Conservation (phyloP, 2,797 vertebrate genomes). For the Oreochromis grahami region DNA sequence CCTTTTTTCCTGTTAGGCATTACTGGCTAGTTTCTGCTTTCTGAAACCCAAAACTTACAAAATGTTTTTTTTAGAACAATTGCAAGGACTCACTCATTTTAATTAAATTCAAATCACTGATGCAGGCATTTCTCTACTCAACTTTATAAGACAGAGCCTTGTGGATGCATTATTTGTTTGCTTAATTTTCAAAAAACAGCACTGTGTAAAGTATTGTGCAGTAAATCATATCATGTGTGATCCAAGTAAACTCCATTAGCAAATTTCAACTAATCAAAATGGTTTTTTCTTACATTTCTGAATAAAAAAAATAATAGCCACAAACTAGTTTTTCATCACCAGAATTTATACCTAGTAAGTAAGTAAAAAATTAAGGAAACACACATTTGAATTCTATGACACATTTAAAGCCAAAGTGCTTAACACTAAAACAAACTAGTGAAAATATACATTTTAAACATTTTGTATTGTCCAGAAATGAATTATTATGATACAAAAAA, state of each 20-base stretch:
- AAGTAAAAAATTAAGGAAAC: not conserved
- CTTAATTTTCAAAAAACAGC: not conserved
- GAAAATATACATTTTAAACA: not conserved
- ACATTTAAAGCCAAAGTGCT: not conserved
- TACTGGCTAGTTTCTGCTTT: not conserved
- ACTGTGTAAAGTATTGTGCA: not conserved
- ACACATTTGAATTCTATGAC: not conserved
- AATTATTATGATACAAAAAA: not conserved
- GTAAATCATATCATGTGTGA: not conserved
- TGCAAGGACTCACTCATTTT: not conserved
- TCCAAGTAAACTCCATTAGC: not conserved
- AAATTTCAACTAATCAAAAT: not conserved
- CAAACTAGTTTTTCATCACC: not conserved
- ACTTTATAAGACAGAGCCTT: not conserved
- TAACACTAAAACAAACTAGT: not conserved
- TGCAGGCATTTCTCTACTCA: not conserved
- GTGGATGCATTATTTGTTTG: not conserved
- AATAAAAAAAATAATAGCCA: not conserved
- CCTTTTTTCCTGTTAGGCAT: not conserved
- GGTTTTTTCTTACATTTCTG: rapidly evolving
- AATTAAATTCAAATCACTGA: not conserved
- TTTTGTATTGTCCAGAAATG: not conserved
- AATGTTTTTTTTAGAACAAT: not conserved
- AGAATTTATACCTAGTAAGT: not conserved
- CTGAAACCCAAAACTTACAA: not conserved